phyloP scores from a whole-genome alignment of 2,113 vertebrate species.

The Aptenodytes patagonicus region DNA sequence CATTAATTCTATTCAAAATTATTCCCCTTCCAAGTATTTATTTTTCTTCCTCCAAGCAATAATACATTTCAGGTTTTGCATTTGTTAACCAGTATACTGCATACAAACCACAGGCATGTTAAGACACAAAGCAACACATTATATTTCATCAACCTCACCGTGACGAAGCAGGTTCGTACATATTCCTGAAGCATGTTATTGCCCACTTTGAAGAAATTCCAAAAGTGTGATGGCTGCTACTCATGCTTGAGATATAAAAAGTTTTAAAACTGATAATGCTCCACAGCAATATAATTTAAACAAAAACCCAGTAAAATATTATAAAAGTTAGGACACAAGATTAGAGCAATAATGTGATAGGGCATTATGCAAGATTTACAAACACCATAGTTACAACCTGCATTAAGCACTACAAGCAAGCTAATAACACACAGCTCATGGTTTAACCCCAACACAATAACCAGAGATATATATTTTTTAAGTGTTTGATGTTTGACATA shows the following conservation, averaged over 20 bases:
- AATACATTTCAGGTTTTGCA: neutral
- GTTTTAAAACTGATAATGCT: neutral
- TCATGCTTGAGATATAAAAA: neutral
- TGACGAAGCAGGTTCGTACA: neutral
- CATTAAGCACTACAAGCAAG: neutral
- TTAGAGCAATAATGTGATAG: neutral
- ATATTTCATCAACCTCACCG: neutral
- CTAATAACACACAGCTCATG: neutral
- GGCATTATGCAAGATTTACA: neutral
- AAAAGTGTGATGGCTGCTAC: neutral
- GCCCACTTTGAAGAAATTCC: neutral
- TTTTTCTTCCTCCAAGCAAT: neutral
- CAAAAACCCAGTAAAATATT: neutral
- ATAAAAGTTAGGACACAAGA: neutral
- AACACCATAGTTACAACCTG: neutral
- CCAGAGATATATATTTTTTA: neutral
- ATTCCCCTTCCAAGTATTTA: neutral
- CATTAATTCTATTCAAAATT: neutral
- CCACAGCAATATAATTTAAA: neutral
- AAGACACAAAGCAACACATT: neutral
- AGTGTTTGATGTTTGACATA: conserved; percentile 2
- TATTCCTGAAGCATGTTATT: neutral
- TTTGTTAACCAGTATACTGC: neutral
- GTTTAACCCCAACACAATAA: conserved; percentile 28
- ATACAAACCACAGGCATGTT: conserved; percentile 13